Percentiles rank a stretch among this genome's conserved stretches.
Evolutionary conservation across 1,140 invertebrate species (phyloP).

Genomic region (Branchinecta lindahli): DNA sequence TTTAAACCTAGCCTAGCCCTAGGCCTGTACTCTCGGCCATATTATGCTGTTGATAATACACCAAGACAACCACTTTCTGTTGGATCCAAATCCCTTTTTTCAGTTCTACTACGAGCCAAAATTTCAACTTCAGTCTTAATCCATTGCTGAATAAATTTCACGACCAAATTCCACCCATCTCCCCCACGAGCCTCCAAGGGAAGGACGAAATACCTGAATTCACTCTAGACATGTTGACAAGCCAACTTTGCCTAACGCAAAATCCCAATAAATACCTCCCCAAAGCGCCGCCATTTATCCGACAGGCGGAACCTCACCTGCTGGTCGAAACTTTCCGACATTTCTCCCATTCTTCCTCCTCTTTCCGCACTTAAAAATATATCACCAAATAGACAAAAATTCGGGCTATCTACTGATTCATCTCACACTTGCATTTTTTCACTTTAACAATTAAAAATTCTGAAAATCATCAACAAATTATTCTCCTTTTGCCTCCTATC

Average conservation of each 20-base stretch:
- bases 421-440: neutral
- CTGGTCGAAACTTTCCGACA: slow-evolving; percentile 7
- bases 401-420: neutral
- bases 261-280: neutral
- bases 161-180: no score
- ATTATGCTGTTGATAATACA: no score
- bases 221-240: no score
- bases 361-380: neutral
- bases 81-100: no score
- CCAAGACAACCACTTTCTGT: no score
- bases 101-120: no score
- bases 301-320: neutral
- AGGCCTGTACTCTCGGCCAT: no score
- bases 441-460: neutral
- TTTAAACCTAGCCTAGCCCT: no score
- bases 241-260: neutral
- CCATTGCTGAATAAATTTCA: no score
- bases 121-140: no score
- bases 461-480: neutral
- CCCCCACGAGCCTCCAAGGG: no score
- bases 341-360: neutral
- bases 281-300: neutral
- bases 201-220: no score
- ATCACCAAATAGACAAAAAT: neutral
- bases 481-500: neutral